These are phyloP conservation scores for Oreamnos americanus DNA, from an alignment of 2,113 vertebrate species.

Conservation along the genomic window DNA sequence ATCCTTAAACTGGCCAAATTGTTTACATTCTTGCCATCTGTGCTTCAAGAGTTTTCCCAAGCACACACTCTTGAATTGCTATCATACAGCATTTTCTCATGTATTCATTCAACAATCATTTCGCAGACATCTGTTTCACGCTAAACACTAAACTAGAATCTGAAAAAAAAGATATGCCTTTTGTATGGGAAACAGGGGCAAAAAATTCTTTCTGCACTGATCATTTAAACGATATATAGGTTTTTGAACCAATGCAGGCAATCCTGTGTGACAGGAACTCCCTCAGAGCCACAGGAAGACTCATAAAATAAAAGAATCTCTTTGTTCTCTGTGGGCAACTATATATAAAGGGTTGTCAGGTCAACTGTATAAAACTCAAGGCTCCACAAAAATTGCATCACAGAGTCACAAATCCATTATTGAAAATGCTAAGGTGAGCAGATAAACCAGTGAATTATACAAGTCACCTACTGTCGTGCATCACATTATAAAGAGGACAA, in stretches of 20 bases:
- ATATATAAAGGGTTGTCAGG: background rate
- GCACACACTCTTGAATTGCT: background rate
- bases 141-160: background rate
- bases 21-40: background rate
- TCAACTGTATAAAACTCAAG: slow-evolving; percentile 20
- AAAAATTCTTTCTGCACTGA: background rate
- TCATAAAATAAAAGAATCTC: background rate
- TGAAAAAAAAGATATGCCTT: background rate
- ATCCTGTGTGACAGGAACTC: background rate
- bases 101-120: background rate
- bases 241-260: slow-evolving; percentile 24
- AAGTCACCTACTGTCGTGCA: background rate
- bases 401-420: background rate
- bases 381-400: background rate
- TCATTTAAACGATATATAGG: background rate
- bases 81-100: background rate
- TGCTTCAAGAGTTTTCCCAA: background rate
- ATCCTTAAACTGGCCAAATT: background rate
- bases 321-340: background rate
- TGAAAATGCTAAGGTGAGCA: slow-evolving; percentile 23
- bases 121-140: background rate
- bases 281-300: background rate
- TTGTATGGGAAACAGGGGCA: background rate
- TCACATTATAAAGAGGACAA: background rate
- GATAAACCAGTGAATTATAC: slow-evolving; percentile 18